phyloP scores from a whole-genome alignment of 1,140 invertebrate genomes.

The Bombyx mori region DNA sequence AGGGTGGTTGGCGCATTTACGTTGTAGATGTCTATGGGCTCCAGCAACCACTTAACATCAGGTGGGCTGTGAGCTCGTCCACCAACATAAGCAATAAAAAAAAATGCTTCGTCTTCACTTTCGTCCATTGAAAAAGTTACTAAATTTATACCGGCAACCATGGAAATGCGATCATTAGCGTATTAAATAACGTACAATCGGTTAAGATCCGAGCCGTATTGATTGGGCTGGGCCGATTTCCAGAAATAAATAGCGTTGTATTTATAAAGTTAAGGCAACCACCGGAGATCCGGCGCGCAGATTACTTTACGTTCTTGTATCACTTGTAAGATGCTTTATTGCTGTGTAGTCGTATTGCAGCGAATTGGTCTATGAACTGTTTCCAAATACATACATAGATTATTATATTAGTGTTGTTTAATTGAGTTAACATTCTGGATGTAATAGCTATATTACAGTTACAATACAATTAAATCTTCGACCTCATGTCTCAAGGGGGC shows the following conservation, averaged over 20 bases:
- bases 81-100: background rate
- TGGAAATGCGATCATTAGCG: background rate
- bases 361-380: background rate
- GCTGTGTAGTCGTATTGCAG: constrained; percentile 10
- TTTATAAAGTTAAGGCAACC: constrained; percentile 64
- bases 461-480: too few species aligned
- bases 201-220: constrained; percentile 31
- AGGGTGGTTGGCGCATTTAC: too few species aligned
- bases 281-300: constrained; percentile 44
- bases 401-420: too few species aligned
- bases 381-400: too few species aligned
- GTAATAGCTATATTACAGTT: too few species aligned
- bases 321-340: constrained; percentile 70
- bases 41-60: too few species aligned
- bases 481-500: too few species aligned
- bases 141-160: background rate
- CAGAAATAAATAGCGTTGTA: constrained; percentile 67
- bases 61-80: too few species aligned
- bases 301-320: constrained; percentile 60
- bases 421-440: too few species aligned
- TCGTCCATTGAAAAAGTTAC: background rate
- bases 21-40: too few species aligned
- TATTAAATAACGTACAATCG: constrained; percentile 1
- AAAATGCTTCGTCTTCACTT: background rate
- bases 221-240: constrained; percentile 55